Percentiles rank a stretch among this genome's conserved stretches.
Conservation (phyloP, 2,797 vertebrate species). For the Fundulus diaphanus region DNA sequence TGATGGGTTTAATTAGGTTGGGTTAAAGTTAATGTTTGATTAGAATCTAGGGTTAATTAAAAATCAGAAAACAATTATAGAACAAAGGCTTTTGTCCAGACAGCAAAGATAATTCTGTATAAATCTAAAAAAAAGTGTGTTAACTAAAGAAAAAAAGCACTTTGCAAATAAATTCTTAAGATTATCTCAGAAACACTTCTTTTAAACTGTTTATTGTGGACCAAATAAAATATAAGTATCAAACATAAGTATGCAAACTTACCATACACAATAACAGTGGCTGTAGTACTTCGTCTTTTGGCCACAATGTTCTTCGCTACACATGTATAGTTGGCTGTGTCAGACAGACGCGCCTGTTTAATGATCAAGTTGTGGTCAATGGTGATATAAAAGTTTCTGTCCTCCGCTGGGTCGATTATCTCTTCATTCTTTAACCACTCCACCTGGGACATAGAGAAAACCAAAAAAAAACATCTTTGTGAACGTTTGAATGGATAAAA, state of each 20-base stretch:
- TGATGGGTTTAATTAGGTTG: slow-evolving; percentile 62
- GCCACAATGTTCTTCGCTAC: slow-evolving; percentile 97
- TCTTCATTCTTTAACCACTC: slow-evolving; percentile 97
- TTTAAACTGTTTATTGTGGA: neutral
- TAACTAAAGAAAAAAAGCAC: slow-evolving; percentile 25
- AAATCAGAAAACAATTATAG: slow-evolving; percentile 36
- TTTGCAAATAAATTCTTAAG: neutral
- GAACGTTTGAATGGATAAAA: neutral
- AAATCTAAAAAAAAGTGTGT: slow-evolving; percentile 13
- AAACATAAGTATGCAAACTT: slow-evolving; percentile 45
- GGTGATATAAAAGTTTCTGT: slow-evolving; percentile 96
- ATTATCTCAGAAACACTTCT: slow-evolving; percentile 13
- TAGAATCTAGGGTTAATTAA: slow-evolving; percentile 46
- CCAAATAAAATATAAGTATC: accelerated
- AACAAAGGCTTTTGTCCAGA: slow-evolving; percentile 34
- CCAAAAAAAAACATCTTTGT: slow-evolving; percentile 5
- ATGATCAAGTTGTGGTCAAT: slow-evolving; percentile 98
- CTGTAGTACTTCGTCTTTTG: slow-evolving; percentile 92
- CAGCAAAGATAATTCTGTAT: slow-evolving; percentile 46
- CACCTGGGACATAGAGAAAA: slow-evolving; percentile 78
- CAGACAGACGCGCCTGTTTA: slow-evolving; percentile 94
- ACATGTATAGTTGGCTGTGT: slow-evolving; percentile 95
- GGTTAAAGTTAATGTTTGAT: slow-evolving; percentile 50
- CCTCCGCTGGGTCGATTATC: slow-evolving; percentile 92
- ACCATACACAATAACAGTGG: slow-evolving; percentile 95